Percentiles rank a stretch among this genome's conserved stretches.
phyloP scores from a whole-genome alignment of 2,113 vertebrate genomes.

The Platysternon megacephalum region DNA sequence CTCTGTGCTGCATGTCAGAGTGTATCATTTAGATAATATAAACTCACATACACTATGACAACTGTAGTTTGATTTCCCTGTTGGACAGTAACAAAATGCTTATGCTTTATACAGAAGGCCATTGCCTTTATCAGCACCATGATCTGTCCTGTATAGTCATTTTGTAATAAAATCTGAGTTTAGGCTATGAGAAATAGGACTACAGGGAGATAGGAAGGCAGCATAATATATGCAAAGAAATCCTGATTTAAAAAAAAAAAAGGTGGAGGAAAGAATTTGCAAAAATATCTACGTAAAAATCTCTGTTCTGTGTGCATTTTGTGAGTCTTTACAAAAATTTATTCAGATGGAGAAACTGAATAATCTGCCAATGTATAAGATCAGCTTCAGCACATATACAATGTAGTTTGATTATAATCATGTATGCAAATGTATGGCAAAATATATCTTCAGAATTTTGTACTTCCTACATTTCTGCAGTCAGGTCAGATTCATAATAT shows the following conservation, averaged over 20 bases:
- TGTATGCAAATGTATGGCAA: neutral
- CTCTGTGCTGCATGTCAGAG: neutral
- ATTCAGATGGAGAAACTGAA: neutral
- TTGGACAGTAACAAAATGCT: slow-evolving; percentile 42
- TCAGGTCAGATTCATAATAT: neutral
- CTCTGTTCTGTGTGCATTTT: neutral
- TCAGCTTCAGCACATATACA: neutral
- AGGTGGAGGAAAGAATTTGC: neutral
- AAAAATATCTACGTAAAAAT: fast-evolving
- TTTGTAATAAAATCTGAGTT: neutral
- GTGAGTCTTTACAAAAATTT: neutral
- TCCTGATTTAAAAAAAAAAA: neutral
- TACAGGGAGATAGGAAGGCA: neutral
- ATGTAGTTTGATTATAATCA: neutral
- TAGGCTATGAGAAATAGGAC: neutral
- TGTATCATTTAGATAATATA: neutral
- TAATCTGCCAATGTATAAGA: neutral
- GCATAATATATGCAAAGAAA: neutral
- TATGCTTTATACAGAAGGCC: slow-evolving; percentile 15
- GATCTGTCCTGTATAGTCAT: neutral
- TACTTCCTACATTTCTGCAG: neutral
- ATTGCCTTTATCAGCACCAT: neutral
- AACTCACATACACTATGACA: neutral
- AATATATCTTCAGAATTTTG: neutral
- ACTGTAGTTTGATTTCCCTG: neutral